Evolutionary conservation across 2,113 vertebrate species (phyloP).

Genomic region (Cebus imitator): DNA sequence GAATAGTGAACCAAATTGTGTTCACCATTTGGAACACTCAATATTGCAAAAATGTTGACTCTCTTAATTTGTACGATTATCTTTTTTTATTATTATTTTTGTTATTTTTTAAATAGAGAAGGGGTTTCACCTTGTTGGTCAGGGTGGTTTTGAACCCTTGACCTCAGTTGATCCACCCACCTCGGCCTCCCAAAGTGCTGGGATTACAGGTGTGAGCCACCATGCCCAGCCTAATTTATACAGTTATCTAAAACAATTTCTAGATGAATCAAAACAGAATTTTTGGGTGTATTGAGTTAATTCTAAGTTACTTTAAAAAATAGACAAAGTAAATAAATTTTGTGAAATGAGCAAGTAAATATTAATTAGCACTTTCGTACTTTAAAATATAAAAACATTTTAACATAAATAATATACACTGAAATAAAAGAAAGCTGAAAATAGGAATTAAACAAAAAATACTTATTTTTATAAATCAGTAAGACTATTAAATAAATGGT

Average conservation of each 20-base stretch:
- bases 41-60: not conserved
- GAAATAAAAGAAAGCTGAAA: not conserved
- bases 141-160: no score
- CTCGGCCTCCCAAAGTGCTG: no score
- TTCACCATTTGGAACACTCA: not conserved
- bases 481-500: not conserved
- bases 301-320: not conserved
- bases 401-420: not conserved
- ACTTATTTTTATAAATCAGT: not conserved
- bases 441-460: not conserved
- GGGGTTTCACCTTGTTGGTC: no score
- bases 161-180: no score
- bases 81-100: no score
- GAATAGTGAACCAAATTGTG: not conserved
- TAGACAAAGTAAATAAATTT: not conserved
- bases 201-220: no score
- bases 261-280: not conserved
- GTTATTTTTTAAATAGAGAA: no score
- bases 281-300: not conserved
- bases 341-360: not conserved
- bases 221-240: no score
- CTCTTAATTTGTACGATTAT: not conserved
- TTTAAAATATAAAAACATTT: not conserved
- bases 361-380: not conserved
- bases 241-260: not conserved